phyloP scores from a whole-genome alignment of 2,888 invertebrate genomes.

The Trachelus iudaicus region DNA sequence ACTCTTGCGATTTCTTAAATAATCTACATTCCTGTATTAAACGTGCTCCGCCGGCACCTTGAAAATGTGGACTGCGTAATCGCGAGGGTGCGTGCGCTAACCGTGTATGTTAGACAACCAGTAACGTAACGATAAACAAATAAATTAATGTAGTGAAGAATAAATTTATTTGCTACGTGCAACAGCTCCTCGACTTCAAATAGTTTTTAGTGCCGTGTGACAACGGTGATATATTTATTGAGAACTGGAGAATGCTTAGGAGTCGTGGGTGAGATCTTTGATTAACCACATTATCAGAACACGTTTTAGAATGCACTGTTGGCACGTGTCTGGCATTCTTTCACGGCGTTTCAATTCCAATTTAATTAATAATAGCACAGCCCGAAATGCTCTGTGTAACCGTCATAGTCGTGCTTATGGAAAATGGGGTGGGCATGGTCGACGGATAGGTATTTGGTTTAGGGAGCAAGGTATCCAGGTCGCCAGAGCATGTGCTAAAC shows the following conservation, averaged over 20 bases:
- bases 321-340: constrained; percentile 13
- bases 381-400: constrained; percentile 15
- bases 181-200: not conserved
- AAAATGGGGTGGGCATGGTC: constrained; percentile 42
- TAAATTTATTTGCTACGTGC: not conserved
- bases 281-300: not conserved
- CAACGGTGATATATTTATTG: not conserved
- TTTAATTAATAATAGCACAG: constrained; percentile 2
- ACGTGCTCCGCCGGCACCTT: not conserved
- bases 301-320: constrained; percentile 10
- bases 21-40: not conserved
- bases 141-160: not conserved
- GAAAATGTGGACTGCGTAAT: not conserved
- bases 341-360: constrained; percentile 14
- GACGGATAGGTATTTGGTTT: constrained; percentile 47
- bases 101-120: not conserved
- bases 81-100: not conserved
- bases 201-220: not conserved
- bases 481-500: constrained; percentile 45
- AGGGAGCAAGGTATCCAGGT: constrained; percentile 49
- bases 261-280: not conserved
- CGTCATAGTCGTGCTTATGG: constrained; percentile 27
- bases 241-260: not conserved
- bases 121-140: not conserved
- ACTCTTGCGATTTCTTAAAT: not conserved